Evolutionary conservation across 2,888 invertebrate genomes (phyloP).

Genomic region (Eumerus sabulonum): DNA sequence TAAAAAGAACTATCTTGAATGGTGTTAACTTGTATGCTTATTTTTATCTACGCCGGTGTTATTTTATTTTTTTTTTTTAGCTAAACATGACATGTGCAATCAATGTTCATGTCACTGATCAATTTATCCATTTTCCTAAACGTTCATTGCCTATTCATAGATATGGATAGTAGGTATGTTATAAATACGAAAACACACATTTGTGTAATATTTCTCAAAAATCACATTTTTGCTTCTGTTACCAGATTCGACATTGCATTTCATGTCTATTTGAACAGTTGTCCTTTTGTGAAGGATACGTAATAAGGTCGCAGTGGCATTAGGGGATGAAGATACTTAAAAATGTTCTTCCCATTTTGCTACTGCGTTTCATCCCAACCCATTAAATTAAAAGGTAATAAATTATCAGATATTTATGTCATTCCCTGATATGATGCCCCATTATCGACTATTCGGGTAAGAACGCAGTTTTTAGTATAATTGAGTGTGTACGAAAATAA

Average conservation of each 20-base stretch:
- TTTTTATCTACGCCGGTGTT: too few species aligned
- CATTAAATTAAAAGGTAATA: constrained; percentile 79
- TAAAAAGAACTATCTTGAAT: too few species aligned
- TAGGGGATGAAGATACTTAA: constrained; percentile 59
- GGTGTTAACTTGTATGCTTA: too few species aligned
- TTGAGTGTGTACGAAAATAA: constrained; percentile 46
- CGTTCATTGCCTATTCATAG: too few species aligned
- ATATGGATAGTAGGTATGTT: too few species aligned
- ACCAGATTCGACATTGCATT: constrained; percentile 36
- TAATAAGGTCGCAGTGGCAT: constrained; percentile 13
- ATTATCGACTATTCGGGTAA: constrained; percentile 57
- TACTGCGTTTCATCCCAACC: constrained; percentile 72
- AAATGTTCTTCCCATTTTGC: constrained; percentile 17
- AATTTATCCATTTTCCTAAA: constrained; percentile 5
- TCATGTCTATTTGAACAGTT: constrained; percentile 56
- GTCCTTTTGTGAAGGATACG: constrained; percentile 24
- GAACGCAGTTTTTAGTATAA: constrained; percentile 52
- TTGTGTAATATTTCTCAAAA: constrained; percentile 33
- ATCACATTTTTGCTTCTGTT: constrained; percentile 8
- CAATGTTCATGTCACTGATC: constrained; percentile 32
- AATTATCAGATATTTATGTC: constrained; percentile 76
- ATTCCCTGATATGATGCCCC: constrained; percentile 71
- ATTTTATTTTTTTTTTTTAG: too few species aligned
- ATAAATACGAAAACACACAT: too few species aligned
- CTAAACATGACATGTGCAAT: too few species aligned